Percentiles rank a stretch among this genome's conserved stretches.
Evolutionary conservation across 2,113 vertebrate genomes (phyloP).

Genomic region (Urocynchramus pylzowi): DNA sequence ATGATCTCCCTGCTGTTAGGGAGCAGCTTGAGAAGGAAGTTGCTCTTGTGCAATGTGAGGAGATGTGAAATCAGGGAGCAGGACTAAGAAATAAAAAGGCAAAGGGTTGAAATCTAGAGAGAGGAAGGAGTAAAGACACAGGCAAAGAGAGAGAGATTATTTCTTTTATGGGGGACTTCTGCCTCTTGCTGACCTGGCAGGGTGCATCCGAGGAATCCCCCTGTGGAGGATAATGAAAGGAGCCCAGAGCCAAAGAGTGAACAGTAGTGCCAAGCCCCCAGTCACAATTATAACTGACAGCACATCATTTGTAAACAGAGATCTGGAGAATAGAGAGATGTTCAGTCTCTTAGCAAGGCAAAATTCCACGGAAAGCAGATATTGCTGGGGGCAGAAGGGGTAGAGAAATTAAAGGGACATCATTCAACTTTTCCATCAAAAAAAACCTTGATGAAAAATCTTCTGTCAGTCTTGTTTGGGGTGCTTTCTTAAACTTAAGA

Average conservation of each 20-base stretch:
- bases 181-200: not conserved
- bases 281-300: not conserved
- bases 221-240: not conserved
- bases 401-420: not conserved
- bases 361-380: not conserved
- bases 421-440: slow-evolving; percentile 4
- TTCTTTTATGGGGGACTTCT: not conserved
- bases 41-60: not conserved
- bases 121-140: not conserved
- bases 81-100: not conserved
- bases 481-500: not conserved
- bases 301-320: not conserved
- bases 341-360: not conserved
- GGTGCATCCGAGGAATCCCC: not conserved
- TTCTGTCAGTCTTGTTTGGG: not conserved
- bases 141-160: not conserved
- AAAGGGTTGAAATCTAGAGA: not conserved
- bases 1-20: not conserved
- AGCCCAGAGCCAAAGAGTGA: not conserved
- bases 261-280: not conserved
- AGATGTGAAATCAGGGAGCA: not conserved
- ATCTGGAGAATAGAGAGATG: not conserved
- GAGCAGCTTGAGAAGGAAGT: not conserved
- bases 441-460: not conserved
- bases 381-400: not conserved